Evolutionary conservation across 2,797 vertebrate species (phyloP).

Genomic region (Epinephelus awoara): DNA sequence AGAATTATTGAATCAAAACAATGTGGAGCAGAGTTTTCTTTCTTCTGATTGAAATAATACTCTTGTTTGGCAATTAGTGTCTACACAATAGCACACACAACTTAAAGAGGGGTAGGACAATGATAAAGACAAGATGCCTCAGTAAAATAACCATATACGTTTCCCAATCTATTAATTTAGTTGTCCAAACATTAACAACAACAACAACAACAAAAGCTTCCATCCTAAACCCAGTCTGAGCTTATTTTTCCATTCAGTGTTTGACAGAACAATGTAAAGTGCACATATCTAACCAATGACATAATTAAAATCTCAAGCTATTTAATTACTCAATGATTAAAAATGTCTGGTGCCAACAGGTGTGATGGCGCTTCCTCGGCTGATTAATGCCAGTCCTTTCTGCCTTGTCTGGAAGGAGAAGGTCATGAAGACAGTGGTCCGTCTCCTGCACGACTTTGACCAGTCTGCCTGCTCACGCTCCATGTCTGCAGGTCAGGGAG

Average conservation of each 20-base stretch:
- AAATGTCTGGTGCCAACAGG: slow-evolving; percentile 60
- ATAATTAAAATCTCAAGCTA: slow-evolving; percentile 49
- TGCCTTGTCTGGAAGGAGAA: slow-evolving; percentile 43
- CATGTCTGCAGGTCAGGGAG: slow-evolving; percentile 12
- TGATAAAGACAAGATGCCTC: slow-evolving; percentile 11
- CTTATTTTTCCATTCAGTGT: slow-evolving; percentile 9
- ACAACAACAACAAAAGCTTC: too few species aligned
- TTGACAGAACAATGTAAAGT: slow-evolving; percentile 13
- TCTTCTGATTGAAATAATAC: slow-evolving; percentile 36
- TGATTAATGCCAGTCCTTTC: slow-evolving; percentile 33
- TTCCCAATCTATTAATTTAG: background rate
- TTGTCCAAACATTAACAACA: background rate
- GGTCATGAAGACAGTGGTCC: slow-evolving; percentile 10
- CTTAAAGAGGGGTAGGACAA: background rate
- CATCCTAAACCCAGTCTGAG: slow-evolving; percentile 6
- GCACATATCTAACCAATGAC: slow-evolving; percentile 25
- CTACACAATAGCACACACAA: background rate
- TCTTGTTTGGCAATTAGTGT: slow-evolving; percentile 12
- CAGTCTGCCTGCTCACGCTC: background rate
- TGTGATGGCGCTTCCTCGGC: slow-evolving; percentile 16
- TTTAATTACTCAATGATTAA: slow-evolving; percentile 53
- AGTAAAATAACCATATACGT: background rate
- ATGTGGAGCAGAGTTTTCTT: slow-evolving; percentile 15
- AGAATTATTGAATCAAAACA: slow-evolving; percentile 51
- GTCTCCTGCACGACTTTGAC: background rate